Evolutionary conservation across 2,797 vertebrate species (phyloP).

Genomic region (Distichodus sexfasciatus): DNA sequence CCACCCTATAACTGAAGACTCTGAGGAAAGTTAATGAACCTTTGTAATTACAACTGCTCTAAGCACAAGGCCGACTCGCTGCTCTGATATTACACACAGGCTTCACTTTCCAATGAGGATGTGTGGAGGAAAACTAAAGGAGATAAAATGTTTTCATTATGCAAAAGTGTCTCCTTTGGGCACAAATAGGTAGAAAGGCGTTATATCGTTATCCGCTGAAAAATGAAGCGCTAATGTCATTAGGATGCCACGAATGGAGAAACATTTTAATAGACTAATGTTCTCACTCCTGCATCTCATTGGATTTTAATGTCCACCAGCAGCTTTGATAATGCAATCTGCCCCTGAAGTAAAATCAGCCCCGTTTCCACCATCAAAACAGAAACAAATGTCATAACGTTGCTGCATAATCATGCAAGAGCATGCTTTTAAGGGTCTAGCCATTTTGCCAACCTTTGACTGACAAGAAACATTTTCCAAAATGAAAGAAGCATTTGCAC

Average conservation of each 20-base stretch:
- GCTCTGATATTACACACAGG: constrained; percentile 77
- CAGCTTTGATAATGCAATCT: constrained; percentile 59
- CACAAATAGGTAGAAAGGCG: constrained; percentile 79
- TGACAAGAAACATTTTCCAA: constrained; percentile 17
- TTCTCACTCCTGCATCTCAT: constrained; percentile 65
- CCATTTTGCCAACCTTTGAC: constrained; percentile 26
- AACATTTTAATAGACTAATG: constrained; percentile 67
- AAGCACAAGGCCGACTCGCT: constrained; percentile 78
- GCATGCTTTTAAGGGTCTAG: constrained; percentile 12
- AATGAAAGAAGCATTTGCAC: too few relatives aligned
- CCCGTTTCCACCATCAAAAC: constrained; percentile 42
- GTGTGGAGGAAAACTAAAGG: constrained; percentile 58
- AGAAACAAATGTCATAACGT: constrained; percentile 45
- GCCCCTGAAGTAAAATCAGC: constrained; percentile 60
- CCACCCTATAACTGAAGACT: constrained; percentile 80
- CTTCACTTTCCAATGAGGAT: constrained; percentile 62
- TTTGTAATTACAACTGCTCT: constrained; percentile 89
- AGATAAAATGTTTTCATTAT: constrained; percentile 87
- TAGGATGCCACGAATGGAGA: constrained; percentile 58
- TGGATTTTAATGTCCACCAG: constrained; percentile 64
- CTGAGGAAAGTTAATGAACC: constrained; percentile 89
- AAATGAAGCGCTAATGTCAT: constrained; percentile 72
- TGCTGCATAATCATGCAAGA: constrained; percentile 15
- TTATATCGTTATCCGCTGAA: constrained; percentile 78
- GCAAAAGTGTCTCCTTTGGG: constrained; percentile 71